Evolutionary conservation across 2,113 vertebrate species (phyloP).

Genomic region (Mirounga angustirostris): DNA sequence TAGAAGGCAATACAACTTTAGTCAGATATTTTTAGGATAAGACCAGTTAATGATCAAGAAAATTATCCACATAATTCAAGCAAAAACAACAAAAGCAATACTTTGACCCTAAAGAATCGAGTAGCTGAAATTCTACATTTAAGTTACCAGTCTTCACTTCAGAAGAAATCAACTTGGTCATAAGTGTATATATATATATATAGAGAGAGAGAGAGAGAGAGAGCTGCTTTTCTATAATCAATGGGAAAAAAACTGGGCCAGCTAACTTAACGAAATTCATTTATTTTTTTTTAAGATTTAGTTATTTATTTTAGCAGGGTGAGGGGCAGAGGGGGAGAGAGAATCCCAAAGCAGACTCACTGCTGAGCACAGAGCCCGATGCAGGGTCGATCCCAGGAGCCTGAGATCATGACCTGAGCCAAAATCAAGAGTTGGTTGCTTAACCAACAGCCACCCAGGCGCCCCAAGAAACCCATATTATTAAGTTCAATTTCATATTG

Average conservation of each 20-base stretch:
- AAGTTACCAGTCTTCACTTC: background rate
- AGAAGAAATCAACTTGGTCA: background rate
- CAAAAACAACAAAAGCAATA: background rate
- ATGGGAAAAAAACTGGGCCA: background rate
- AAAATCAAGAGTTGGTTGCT: background rate
- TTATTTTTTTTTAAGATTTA: background rate
- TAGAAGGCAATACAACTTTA: background rate
- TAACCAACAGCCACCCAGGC: background rate
- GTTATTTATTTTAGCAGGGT: background rate
- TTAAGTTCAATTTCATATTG: background rate
- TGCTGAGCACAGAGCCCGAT: background rate
- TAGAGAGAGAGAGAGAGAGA: background rate
- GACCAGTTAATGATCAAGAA: background rate
- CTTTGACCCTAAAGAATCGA: background rate
- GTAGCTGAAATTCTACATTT: background rate
- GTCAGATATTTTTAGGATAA: background rate
- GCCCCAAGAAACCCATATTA: background rate
- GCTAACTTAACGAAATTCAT: background rate
- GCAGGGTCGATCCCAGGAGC: background rate
- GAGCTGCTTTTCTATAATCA: background rate
- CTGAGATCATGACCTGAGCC: background rate
- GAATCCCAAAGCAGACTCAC: background rate
- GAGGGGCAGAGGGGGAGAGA: background rate
- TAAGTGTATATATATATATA: background rate
- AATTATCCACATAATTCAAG: conserved; percentile 19